Percentiles rank a stretch among this genome's conserved stretches.
Evolutionary conservation across 1,140 invertebrate species (phyloP).

Genomic region (Hetaerina americana): DNA sequence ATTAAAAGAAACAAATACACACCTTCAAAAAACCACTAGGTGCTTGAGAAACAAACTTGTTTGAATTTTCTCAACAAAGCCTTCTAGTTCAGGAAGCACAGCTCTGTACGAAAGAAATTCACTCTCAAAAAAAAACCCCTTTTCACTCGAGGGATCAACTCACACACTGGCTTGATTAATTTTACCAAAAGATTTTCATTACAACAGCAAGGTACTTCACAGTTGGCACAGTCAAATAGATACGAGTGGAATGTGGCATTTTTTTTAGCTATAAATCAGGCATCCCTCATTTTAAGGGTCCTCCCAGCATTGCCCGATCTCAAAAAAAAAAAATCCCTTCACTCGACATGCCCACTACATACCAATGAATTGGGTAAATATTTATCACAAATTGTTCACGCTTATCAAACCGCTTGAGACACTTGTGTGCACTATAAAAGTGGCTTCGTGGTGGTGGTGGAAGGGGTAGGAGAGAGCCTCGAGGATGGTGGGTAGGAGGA

Average conservation of each 20-base stretch:
- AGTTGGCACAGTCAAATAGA: neutral
- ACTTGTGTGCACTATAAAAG: neutral
- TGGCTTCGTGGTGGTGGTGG: neutral
- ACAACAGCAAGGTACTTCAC: neutral
- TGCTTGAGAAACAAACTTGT: neutral
- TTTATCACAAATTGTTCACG: neutral
- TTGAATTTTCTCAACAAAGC: neutral
- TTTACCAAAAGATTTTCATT: neutral
- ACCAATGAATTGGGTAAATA: no score
- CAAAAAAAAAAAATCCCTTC: neutral
- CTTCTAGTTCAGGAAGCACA: neutral
- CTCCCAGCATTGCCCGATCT: neutral
- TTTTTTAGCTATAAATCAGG: no score
- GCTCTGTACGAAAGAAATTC: neutral
- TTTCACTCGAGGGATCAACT: no score
- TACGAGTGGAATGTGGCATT: neutral
- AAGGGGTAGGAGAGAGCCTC: neutral
- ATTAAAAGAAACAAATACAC: neutral
- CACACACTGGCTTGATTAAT: no score
- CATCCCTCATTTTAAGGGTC: neutral
- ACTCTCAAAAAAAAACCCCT: neutral
- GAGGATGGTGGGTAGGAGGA: neutral
- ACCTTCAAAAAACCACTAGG: neutral
- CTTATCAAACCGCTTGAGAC: neutral
- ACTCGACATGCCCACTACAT: neutral